Evolutionary conservation across 2,888 invertebrate genomes (phyloP).

Genomic region (Gasteruption jaculator): DNA sequence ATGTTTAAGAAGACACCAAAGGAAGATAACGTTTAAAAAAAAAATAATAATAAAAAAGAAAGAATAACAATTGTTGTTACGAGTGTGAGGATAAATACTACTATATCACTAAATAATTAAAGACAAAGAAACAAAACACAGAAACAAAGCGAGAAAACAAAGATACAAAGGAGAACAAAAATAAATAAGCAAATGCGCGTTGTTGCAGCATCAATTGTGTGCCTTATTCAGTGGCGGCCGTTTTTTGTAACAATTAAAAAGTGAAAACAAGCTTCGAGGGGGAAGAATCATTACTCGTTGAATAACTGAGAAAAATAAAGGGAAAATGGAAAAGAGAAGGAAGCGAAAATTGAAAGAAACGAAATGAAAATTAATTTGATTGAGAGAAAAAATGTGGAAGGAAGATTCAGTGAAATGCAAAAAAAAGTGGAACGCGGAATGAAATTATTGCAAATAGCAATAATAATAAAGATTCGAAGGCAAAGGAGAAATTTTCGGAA

Average conservation of each 20-base stretch:
- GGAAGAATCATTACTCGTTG: slow-evolving; percentile 6
- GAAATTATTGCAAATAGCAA: too few relatives aligned
- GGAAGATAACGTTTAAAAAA: background rate
- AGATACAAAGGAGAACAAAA: slow-evolving; percentile 8
- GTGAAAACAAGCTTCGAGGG: slow-evolving; percentile 18
- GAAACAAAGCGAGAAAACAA: slow-evolving; percentile 5
- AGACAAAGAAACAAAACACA: slow-evolving; percentile 7
- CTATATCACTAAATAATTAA: slow-evolving; percentile 32
- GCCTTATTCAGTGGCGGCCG: slow-evolving; percentile 51
- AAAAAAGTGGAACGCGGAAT: too few relatives aligned
- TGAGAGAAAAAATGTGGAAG: too few relatives aligned
- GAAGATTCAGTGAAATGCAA: too few relatives aligned
- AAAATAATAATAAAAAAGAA: background rate
- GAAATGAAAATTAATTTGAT: slow-evolving; percentile 24
- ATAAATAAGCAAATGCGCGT: slow-evolving; percentile 42
- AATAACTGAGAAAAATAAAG: slow-evolving; percentile 22
- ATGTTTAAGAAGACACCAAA: too few relatives aligned
- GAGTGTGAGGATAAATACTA: slow-evolving; percentile 25
- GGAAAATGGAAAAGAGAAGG: slow-evolving; percentile 12
- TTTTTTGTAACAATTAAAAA: slow-evolving; percentile 46
- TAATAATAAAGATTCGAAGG: too few relatives aligned
- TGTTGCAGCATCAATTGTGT: slow-evolving; percentile 52
- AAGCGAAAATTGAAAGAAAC: slow-evolving; percentile 5
- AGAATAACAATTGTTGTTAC: background rate
- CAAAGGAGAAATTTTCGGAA: too few relatives aligned